phyloP scores from a whole-genome alignment of 2,113 vertebrate species.

The Sinocyclocheilus anshuiensis region DNA sequence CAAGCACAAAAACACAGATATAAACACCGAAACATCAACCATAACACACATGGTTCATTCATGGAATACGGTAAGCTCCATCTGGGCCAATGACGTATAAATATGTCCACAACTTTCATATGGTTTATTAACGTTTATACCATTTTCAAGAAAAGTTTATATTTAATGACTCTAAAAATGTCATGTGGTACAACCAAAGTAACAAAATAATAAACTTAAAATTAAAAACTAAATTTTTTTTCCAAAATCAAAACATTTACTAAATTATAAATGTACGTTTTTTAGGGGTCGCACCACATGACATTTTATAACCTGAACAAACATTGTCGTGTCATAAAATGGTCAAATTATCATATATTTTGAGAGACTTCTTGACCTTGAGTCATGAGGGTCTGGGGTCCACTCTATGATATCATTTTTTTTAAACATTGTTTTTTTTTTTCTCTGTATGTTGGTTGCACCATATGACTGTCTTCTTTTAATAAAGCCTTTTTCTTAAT shows the following conservation, averaged over 20 bases:
- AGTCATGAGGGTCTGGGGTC: background rate
- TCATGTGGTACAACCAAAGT: background rate
- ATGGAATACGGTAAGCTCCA: background rate
- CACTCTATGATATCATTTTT: background rate
- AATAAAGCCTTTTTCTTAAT: background rate
- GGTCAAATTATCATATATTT: background rate
- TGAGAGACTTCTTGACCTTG: background rate
- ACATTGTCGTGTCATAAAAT: background rate
- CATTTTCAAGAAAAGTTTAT: background rate
- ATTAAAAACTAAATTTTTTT: background rate
- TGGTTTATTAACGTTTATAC: background rate
- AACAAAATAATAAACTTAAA: background rate
- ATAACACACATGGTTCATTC: background rate
- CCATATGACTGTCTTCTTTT: background rate
- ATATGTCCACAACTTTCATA: background rate
- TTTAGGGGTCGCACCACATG: background rate
- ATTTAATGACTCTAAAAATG: background rate
- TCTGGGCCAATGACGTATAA: constrained; percentile 9
- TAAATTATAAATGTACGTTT: background rate
- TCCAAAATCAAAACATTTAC: background rate
- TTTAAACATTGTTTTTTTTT: background rate
- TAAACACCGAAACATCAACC: constrained; percentile 17
- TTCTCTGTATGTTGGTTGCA: background rate
- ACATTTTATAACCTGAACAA: background rate
- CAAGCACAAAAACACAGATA: constrained; percentile 40